A percentile compares a stretch with the other conserved stretches of the same genome.
Conservation (phyloP, 1,140 invertebrate genomes). For the Scaptomyza pallida region DNA sequence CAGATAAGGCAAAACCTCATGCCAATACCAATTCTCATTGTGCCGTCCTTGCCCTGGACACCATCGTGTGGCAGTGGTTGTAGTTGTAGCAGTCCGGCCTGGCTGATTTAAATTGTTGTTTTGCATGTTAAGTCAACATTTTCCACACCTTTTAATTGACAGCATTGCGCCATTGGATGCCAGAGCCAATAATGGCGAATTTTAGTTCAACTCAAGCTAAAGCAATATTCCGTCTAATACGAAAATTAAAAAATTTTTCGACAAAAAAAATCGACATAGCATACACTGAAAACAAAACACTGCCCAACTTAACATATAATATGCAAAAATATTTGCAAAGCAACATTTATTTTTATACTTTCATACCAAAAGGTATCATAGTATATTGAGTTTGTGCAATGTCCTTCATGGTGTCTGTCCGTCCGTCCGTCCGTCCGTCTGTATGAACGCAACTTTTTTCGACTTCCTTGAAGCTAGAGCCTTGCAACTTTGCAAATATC, state of each 20-base stretch:
- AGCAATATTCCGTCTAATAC: background rate
- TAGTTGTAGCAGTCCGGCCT: background rate
- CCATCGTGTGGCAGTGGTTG: background rate
- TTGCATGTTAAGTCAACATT: slow-evolving; percentile 72
- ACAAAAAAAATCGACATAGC: no score
- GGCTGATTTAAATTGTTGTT: slow-evolving; percentile 67
- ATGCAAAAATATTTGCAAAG: no score
- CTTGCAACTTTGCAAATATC: no score
- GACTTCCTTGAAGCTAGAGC: no score
- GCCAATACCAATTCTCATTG: slow-evolving; percentile 45
- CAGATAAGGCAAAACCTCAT: slow-evolving; percentile 31
- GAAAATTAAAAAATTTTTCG: no score
- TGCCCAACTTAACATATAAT: no score
- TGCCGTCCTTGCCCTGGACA: slow-evolving; percentile 25
- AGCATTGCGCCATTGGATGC: slow-evolving; percentile 33
- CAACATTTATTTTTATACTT: no score
- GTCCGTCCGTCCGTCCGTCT: no score
- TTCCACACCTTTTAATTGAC: slow-evolving; percentile 78
- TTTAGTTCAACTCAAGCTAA: background rate
- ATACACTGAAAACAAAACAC: background rate
- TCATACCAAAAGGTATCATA: no score
- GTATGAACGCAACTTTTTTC: no score
- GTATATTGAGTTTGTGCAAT: no score
- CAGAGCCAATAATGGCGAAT: slow-evolving; percentile 25
- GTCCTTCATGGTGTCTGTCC: no score